Base-by-base conservation (phyloP, 2,113 vertebrate species). In the Malurus melanocephalus region DNA sequence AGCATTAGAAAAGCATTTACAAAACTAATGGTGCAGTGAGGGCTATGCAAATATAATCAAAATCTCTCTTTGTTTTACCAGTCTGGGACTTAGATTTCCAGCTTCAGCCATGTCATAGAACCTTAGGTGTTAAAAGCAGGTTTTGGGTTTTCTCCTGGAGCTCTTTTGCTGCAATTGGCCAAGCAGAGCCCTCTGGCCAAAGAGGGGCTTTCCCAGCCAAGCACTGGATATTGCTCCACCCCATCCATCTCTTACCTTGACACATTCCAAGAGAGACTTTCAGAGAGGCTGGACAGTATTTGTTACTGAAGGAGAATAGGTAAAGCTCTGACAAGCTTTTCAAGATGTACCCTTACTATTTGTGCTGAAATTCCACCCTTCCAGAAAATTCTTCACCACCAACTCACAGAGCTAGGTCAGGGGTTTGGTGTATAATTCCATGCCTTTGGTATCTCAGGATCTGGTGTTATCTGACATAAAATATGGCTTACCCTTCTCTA, bases 401-500 rank as follows among this genome's bases (percentile, higher is more conserved):
- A 49, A 4, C 53, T 75, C 74, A 45, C 19, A 42, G 35, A 86
- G 22, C 48, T 14, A 48, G 35, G 48, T 62, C 76, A 86, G 62
- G 22, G 20, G 42, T 57, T 2, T 53, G 35, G 13, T 48, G 11
- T 77, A 18, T 49, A 93, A 81, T 81, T 81, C 28, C 32, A 30
- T 27, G 23, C 30, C 38, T 90, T 85, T 49, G 35, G 5, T 85
- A 73, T 72, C 51, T 93, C 59, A 65, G 35, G 4, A 51, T 75
- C 66, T 88, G 45, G 35, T 59, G 46, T 80, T 93, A 83, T 74
- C 62, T 53, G 51, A 68, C 51, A 55, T 68, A 84, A 94, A 92
- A 88, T 75, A 81, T 4, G 6, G 16, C 40, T 85, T 90, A 76
- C 16, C 33, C 19, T 79, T 87, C 66, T 51, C 42, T 78, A 87